Base-by-base conservation (phyloP, 2,888 invertebrate species). In the Apotomis turbidana region DNA sequence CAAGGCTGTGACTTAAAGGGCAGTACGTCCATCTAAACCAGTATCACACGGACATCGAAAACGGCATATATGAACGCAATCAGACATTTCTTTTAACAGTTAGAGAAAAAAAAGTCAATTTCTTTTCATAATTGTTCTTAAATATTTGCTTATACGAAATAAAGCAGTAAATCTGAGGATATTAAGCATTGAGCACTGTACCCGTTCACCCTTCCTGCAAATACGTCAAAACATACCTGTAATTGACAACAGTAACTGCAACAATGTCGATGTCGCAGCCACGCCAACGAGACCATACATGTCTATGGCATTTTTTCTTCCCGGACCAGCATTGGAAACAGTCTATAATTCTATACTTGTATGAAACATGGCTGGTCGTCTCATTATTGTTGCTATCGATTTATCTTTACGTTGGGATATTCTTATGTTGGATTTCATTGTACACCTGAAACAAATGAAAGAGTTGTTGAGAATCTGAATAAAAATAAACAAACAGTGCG, bases 281-380 rank as follows among this genome's bases (percentile, higher is more conserved):
- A 87, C 85, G 84, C 85, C 83, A 79, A 90, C 83, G 85, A 91
- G 86, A 83, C 86, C 87, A 87, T 86, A 87, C 93, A 93, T 89
- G 90, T 92, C 92, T 91, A 92, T 82, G 84, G 80, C 80, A 85
- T 87, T 84, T 82, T 85, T 78, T 81, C 86, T 82, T 80, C 80
- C 81, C 77, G 79, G 80, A 81, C 85, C 87, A 82, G 83, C 91
- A 91, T 90, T 88, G 84, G 91, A 90, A 80, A 85, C 81, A 79
- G 77, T 84, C 85, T 86, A 88, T 81, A 82, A 81, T 78, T 76
- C 75, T 74, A 75, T 76, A 71, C 73, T 70, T 68, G 70, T 77
- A 69, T 76, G 71, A 78, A 76, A 79, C 74, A 78, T 76, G 71
- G 77, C 82, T 82, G 84, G 76, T 76, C 84, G 87, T 84, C 87